phyloP scores from a whole-genome alignment of 2,888 invertebrate species.

The Didymodactylos carnosus region DNA sequence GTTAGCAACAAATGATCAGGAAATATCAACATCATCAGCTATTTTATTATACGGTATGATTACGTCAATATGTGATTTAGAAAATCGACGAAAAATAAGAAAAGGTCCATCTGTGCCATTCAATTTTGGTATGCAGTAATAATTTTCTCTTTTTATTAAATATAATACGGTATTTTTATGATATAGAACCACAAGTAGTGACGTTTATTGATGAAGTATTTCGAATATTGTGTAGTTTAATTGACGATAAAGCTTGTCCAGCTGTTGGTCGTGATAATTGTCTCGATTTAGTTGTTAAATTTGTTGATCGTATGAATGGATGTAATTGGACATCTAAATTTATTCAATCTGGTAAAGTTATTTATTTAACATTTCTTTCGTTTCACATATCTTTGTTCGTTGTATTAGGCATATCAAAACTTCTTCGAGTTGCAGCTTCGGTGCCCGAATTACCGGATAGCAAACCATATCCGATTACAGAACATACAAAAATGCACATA shows the following conservation, averaged over 20 bases:
- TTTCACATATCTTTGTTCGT: not conserved
- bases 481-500: slow-evolving; percentile 68
- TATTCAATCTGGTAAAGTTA: not conserved
- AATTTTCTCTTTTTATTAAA: not conserved
- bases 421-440: slow-evolving; percentile 7
- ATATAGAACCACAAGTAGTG: not conserved
- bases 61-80: slow-evolving; percentile 11
- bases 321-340: slow-evolving; percentile 12
- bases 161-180: not conserved
- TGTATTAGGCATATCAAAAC: slow-evolving; percentile 5
- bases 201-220: slow-evolving; percentile 11
- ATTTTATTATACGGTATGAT: slow-evolving; percentile 9
- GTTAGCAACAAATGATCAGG: not conserved
- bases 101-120: slow-evolving; percentile 4
- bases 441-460: not conserved
- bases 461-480: slow-evolving; percentile 56
- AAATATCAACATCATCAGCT: slow-evolving; percentile 4
- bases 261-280: slow-evolving; percentile 10
- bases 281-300: slow-evolving; percentile 10
- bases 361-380: not conserved
- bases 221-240: slow-evolving; percentile 1
- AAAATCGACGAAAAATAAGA: slow-evolving; percentile 8
- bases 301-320: slow-evolving; percentile 5
- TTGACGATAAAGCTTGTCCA: slow-evolving; percentile 8
- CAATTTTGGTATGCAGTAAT: slow-evolving; percentile 6